A percentile compares a stretch with the other conserved stretches of the same genome.
Evolutionary conservation across 2,113 vertebrate species (phyloP).

Genomic region (Aspidoscelis tigris): DNA sequence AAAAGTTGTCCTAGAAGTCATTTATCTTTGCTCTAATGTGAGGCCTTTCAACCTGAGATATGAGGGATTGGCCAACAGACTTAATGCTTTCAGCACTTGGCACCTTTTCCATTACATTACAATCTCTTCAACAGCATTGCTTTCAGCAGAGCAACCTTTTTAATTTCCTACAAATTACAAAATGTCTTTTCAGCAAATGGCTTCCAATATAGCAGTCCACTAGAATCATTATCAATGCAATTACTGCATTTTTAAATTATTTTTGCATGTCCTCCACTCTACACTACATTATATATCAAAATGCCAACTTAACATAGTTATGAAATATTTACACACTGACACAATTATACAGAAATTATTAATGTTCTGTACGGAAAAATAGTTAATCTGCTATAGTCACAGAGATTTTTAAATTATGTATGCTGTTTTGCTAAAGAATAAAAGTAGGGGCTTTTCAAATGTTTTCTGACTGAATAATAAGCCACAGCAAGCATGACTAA

Average conservation of each 20-base stretch:
- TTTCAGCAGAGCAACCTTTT: neutral
- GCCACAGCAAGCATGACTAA: neutral
- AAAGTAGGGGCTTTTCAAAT: neutral
- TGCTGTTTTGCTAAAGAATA: neutral
- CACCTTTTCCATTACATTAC: too few species aligned
- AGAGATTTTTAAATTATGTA: neutral
- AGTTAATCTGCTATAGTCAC: neutral
- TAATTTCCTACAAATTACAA: neutral
- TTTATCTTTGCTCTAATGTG: too few species aligned
- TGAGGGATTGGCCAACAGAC: neutral
- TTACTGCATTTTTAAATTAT: slow-evolving; percentile 29
- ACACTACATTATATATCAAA: slow-evolving; percentile 45
- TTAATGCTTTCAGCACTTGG: too few species aligned
- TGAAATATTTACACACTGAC: slow-evolving; percentile 52
- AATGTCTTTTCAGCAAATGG: slow-evolving; percentile 26
- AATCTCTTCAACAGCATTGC: neutral
- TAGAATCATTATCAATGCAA: neutral
- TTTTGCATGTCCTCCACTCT: slow-evolving; percentile 37
- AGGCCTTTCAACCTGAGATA: neutral
- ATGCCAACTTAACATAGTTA: slow-evolving; percentile 46
- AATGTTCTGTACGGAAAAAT: neutral
- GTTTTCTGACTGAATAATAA: neutral
- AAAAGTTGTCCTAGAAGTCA: too few species aligned
- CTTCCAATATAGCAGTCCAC: slow-evolving; percentile 37
- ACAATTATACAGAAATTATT: slow-evolving; percentile 50